A percentile compares a stretch with the other conserved stretches of the same genome.
These are phyloP conservation scores for Caenorhabditis becei DNA, from an alignment of 2,888 invertebrate species.

Conservation along the genomic window DNA sequence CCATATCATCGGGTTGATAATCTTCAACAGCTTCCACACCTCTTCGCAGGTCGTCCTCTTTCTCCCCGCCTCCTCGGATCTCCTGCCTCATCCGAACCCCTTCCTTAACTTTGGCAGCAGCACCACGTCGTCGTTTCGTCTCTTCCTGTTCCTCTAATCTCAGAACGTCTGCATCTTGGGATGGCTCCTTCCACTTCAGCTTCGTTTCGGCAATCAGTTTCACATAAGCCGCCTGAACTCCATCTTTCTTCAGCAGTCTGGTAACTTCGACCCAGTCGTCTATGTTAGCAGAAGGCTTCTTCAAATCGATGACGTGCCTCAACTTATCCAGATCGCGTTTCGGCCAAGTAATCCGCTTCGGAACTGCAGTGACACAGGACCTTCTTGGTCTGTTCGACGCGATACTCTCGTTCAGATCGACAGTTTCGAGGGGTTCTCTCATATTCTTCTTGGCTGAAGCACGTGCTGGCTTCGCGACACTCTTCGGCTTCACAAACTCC, in stretches of 20 bases:
- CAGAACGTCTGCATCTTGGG: background rate
- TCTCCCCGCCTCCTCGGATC: constrained; percentile 2
- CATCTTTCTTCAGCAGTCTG: constrained; percentile 44
- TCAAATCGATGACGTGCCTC: constrained; percentile 36
- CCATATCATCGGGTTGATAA: constrained; percentile 40
- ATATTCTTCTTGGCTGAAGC: constrained; percentile 4
- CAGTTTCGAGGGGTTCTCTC: background rate
- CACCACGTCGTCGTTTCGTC: constrained; percentile 31
- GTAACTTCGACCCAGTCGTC: constrained; percentile 47
- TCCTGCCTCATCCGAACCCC: constrained; percentile 37
- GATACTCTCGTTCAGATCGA: constrained; percentile 42
- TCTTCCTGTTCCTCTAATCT: constrained; percentile 34
- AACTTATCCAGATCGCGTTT: constrained; percentile 43
- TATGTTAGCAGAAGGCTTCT: constrained; percentile 29
- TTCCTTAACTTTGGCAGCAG: constrained; percentile 39
- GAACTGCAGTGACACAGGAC: constrained; percentile 35
- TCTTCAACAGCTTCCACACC: constrained; percentile 15
- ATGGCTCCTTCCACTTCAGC: constrained; percentile 44
- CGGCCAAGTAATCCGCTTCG: constrained; percentile 42
- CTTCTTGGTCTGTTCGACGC: constrained; percentile 41
- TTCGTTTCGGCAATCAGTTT: constrained; percentile 25
- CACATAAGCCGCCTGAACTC: constrained; percentile 15
- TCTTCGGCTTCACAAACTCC: background rate
- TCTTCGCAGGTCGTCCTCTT: background rate
- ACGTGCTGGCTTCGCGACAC: background rate